Percentiles rank a stretch among this genome's conserved stretches.
Conservation (phyloP, 2,888 invertebrate genomes). For the Zootermopsis nevadensis region DNA sequence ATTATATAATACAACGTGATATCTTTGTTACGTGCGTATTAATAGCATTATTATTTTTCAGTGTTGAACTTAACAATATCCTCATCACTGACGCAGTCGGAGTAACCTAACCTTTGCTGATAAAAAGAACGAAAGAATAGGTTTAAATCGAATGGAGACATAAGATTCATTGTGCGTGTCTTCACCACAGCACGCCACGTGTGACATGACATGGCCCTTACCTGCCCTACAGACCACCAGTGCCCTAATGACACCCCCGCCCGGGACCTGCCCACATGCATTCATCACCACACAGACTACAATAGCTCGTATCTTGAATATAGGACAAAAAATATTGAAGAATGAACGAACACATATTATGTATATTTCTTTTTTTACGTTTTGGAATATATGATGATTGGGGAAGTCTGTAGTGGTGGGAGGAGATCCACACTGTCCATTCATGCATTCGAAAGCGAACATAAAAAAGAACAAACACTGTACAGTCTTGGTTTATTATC, state of each 20-base stretch:
- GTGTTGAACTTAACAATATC: neutral
- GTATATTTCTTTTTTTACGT: neutral
- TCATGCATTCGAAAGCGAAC: constrained; percentile 2
- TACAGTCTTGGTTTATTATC: neutral
- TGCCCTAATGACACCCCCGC: constrained; percentile 25
- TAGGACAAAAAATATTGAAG: constrained; percentile 17
- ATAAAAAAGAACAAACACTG: neutral
- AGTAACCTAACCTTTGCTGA: neutral
- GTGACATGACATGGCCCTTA: constrained; percentile 6
- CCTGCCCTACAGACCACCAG: constrained; percentile 15
- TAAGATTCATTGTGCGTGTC: neutral
- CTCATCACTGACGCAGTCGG: neutral
- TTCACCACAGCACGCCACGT: neutral
- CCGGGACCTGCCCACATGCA: constrained; percentile 4
- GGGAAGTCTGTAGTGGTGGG: neutral
- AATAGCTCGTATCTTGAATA: constrained; percentile 36
- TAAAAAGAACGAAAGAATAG: neutral
- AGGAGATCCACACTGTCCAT: neutral
- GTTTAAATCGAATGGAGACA: constrained; percentile 18
- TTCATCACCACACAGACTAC: constrained; percentile 40
- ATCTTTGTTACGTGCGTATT: neutral
- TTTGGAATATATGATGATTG: constrained; percentile 7
- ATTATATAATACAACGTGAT: too few relatives aligned
- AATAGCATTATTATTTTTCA: neutral
- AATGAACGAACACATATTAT: neutral